Evolutionary conservation across 2,888 invertebrate species (phyloP), one percentile per base, ranked within the genome.

Genomic region (Habroteleia sp.): DNA sequence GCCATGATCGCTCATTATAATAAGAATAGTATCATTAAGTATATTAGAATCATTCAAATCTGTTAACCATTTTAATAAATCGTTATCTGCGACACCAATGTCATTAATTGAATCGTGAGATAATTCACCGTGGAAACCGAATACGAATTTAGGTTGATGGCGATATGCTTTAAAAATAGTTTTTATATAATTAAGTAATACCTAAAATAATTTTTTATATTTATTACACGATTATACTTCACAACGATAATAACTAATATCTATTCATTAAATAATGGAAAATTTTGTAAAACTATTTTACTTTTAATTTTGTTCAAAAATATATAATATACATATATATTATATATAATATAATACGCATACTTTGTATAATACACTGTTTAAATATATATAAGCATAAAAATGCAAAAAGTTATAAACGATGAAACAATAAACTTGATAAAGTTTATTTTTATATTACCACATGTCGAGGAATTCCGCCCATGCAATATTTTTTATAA

Each of bases 1-100:
- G 0, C 98, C 98, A 87, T 98, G 98, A 89, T 98, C 98, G 2
- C 96, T 94, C 96, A 98, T 96, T 1, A 98, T 85, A 56, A 98
- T 92, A 0, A 98, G 88, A 76, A 98, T 84, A 0, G 97, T 96
- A 79, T 96, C 92, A 74, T 97, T 93, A 10, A 97, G 89, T 29
- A 92, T 89, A 0, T 93, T 93, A 0, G 90, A 90, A 2, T 89
- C 84, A 35, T 92, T 89, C 10, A 97, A 88, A 25, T 90, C 89
- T 39, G 89, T 89, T n/a, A 97, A 84, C 90, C 94, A 94, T 0
- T 90, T 82, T 2, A 90, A 87, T 0, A 95, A 86, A 84, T 95
- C 95, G 0, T 93, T 90, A 84, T 97, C 97, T 0, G 94, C 94
- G 0, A 92, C 91, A 0, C 94, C 93, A 23, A 97, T 92, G 80